Evolutionary conservation across 2,113 vertebrate genomes (phyloP).

Genomic region (Lophochroa leadbeateri): DNA sequence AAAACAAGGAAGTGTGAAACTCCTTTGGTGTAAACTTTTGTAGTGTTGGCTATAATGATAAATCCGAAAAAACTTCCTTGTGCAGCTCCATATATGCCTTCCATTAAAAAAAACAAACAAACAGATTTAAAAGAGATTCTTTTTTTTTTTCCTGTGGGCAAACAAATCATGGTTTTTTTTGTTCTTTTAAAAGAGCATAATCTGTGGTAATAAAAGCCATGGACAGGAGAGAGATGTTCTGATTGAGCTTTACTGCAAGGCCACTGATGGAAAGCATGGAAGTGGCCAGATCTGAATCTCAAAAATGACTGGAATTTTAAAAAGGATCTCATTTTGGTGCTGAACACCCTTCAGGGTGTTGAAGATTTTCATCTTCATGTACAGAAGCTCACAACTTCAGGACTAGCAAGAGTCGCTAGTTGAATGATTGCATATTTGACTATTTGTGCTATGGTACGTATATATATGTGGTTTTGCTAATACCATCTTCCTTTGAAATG

Average conservation of each 20-base stretch:
- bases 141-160: neutral
- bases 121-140: neutral
- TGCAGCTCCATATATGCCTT: neutral
- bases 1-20: neutral
- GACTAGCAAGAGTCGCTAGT: neutral
- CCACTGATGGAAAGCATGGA: neutral
- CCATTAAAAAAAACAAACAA: neutral
- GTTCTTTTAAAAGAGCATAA: neutral
- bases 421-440: neutral
- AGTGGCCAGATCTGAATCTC: neutral
- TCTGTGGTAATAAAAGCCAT: neutral
- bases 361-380: neutral
- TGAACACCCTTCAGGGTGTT: neutral
- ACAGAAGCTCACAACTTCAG: neutral
- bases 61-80: neutral
- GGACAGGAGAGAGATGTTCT: neutral
- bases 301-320: neutral
- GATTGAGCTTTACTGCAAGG: neutral
- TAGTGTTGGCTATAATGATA: neutral
- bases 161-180: neutral
- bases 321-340: neutral
- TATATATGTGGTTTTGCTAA: neutral
- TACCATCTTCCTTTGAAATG: neutral
- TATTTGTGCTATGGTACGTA: neutral
- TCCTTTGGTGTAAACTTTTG: neutral